phyloP scores from a whole-genome alignment of 37 sponge, comb jelly and placozoan genomes.

The Oopsacas minuta region DNA sequence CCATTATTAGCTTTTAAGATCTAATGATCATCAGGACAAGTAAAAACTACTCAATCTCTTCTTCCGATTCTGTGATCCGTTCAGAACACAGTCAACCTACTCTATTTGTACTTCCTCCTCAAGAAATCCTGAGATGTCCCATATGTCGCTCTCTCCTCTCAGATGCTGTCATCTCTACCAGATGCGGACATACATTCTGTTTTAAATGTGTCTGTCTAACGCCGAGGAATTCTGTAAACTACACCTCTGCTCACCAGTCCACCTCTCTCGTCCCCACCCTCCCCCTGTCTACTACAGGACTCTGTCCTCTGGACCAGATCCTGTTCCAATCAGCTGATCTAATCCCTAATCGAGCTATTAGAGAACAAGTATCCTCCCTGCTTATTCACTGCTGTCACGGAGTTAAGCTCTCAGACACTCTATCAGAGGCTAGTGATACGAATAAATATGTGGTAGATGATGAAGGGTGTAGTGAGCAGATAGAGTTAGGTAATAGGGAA shows the following conservation, averaged over 20 bases:
- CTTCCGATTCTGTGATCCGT: not conserved
- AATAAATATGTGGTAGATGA: conserved; percentile 29
- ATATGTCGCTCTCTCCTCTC: conserved; percentile 45
- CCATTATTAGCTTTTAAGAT: not conserved
- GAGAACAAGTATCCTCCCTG: conserved; percentile 64
- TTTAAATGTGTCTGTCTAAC: conserved; percentile 36
- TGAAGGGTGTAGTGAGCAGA: conserved; percentile 47
- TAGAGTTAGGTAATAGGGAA: conserved; percentile 42
- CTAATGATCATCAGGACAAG: not conserved
- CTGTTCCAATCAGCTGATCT: conserved; percentile 40
- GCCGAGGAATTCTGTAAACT: not conserved
- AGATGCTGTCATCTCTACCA: conserved; percentile 74
- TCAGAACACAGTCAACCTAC: conserved; percentile 22
- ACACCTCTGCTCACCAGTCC: not conserved
- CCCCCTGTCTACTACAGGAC: not conserved
- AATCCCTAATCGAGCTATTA: conserved; percentile 64
- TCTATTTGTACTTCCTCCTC: conserved; percentile 49
- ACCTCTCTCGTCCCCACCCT: not conserved
- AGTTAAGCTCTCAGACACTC: not conserved
- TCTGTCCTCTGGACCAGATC: conserved; percentile 52
- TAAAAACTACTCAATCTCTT: not conserved
- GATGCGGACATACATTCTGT: conserved; percentile 92
- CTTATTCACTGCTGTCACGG: conserved; percentile 63
- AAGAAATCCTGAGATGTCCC: conserved; percentile 47
- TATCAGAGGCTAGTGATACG: not conserved